phyloP scores from a whole-genome alignment of 2,113 vertebrate species.

The Cyanoliseus patagonus region DNA sequence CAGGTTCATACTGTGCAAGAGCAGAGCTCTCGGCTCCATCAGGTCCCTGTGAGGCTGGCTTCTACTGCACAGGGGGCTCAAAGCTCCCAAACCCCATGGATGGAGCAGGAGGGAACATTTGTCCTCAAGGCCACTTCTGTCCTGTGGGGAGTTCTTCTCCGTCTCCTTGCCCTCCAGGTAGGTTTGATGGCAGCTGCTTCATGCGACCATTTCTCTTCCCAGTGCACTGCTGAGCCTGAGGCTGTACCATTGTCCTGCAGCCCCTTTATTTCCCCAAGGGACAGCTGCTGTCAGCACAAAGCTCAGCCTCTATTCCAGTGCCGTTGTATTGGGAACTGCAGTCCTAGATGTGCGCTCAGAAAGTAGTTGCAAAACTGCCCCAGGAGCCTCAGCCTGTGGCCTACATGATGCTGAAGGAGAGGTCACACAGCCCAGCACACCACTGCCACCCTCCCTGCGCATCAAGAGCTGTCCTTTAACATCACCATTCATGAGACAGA shows the following conservation, averaged over 20 bases:
- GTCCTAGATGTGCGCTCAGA: background rate
- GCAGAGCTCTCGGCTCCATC: conserved; percentile 79
- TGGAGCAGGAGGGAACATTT: conserved; percentile 79
- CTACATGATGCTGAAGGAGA: background rate
- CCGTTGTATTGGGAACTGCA: background rate
- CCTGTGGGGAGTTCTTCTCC: conserved; percentile 64
- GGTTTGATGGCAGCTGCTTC: background rate
- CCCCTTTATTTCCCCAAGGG: background rate
- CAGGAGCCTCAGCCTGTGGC: background rate
- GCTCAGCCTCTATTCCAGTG: background rate
- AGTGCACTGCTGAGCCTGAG: background rate
- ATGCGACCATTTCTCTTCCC: background rate
- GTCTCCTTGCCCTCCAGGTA: conserved; percentile 60
- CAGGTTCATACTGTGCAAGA: conserved; percentile 81
- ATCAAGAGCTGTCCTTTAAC: background rate
- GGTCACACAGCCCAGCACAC: background rate
- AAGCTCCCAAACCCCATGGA: conserved; percentile 73
- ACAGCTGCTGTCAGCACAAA: background rate
- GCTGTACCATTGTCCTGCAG: background rate
- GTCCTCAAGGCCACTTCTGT: conserved; percentile 86
- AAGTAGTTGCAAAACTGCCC: background rate
- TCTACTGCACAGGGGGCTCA: conserved; percentile 80
- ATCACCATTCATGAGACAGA: background rate
- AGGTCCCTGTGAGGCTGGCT: conserved; percentile 83
- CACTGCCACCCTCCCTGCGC: background rate